A percentile compares a stretch with the other conserved stretches of the same genome.
phyloP scores from a whole-genome alignment of 2,888 invertebrate genomes.

The Epirrita christyi region DNA sequence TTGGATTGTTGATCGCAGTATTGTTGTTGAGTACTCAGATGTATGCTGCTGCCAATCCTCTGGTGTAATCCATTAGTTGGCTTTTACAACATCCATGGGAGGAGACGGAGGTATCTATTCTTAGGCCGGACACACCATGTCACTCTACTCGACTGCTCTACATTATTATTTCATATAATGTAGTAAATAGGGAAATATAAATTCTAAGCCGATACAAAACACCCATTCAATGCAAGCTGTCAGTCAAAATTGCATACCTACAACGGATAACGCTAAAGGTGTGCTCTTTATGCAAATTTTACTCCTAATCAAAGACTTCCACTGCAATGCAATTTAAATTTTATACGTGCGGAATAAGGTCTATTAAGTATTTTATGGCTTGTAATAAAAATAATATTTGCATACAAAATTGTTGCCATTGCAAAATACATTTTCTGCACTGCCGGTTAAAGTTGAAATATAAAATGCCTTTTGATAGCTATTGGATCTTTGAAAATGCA shows the following conservation, averaged over 20 bases:
- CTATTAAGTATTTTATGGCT: constrained; percentile 27
- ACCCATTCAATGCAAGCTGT: constrained; percentile 62
- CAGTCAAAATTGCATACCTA: constrained; percentile 74
- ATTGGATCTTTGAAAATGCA: constrained; percentile 44
- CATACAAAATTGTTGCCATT: constrained; percentile 45
- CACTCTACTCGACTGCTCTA: no score
- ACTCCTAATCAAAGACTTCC: constrained; percentile 42
- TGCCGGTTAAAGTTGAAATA: constrained; percentile 52
- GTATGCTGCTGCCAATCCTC: no score
- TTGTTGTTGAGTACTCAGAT: no score
- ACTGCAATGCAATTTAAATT: constrained; percentile 40
- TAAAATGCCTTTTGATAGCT: constrained; percentile 8
- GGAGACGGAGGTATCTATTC: no score
- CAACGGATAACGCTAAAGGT: constrained; percentile 78
- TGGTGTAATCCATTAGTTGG: no score
- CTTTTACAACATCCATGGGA: no score
- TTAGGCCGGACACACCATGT: no score
- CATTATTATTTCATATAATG: constrained; percentile 2
- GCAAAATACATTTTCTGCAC: constrained; percentile 47
- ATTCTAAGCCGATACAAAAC: constrained; percentile 39
- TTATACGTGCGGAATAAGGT: constrained; percentile 40
- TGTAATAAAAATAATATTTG: constrained; percentile 60
- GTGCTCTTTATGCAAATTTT: constrained; percentile 81
- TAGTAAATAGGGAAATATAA: constrained; percentile 24
- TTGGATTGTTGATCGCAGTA: no score